Evolutionary conservation across 2,888 invertebrate species (phyloP).

Genomic region (Bembecia ichneumoniformis): DNA sequence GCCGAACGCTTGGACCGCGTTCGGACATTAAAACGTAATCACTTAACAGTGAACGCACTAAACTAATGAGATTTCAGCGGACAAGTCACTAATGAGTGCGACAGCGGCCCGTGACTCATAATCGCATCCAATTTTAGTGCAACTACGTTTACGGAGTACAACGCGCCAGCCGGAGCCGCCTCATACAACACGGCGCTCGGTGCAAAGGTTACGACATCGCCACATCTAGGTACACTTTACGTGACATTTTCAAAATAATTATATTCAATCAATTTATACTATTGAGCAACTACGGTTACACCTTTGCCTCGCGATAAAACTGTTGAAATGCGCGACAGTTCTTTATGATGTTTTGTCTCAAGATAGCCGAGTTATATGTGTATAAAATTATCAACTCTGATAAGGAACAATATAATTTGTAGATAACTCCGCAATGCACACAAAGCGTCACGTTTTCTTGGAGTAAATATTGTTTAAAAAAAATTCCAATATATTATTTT

Average conservation of each 20-base stretch:
- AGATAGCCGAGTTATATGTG: constrained; percentile 55
- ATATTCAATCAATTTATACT: constrained; percentile 15
- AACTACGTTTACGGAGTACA: constrained; percentile 29
- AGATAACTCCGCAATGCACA: constrained; percentile 39
- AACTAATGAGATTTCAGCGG: constrained; percentile 66
- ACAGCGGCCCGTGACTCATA: constrained; percentile 58
- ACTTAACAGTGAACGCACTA: constrained; percentile 64
- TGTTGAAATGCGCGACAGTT: constrained; percentile 47
- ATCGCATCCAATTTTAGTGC: constrained; percentile 48
- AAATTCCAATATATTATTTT: no score
- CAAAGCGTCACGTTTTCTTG: neutral
- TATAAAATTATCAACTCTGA: constrained; percentile 65
- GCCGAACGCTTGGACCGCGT: constrained; percentile 31
- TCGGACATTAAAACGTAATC: constrained; percentile 60
- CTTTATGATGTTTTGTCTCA: constrained; percentile 48
- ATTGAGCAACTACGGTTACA: constrained; percentile 31
- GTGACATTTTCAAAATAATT: constrained; percentile 26
- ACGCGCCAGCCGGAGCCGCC: constrained; percentile 19
- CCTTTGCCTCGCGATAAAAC: constrained; percentile 45
- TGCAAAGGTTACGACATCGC: constrained; percentile 24
- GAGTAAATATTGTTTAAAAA: no score
- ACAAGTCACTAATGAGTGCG: constrained; percentile 57
- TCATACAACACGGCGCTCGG: constrained; percentile 24
- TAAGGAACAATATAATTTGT: constrained; percentile 52
- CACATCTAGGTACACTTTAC: constrained; percentile 13